Percentiles rank a stretch among this genome's conserved stretches.
Conservation (phyloP, 1,140 invertebrate genomes). For the Rhizoglyphus robini region DNA sequence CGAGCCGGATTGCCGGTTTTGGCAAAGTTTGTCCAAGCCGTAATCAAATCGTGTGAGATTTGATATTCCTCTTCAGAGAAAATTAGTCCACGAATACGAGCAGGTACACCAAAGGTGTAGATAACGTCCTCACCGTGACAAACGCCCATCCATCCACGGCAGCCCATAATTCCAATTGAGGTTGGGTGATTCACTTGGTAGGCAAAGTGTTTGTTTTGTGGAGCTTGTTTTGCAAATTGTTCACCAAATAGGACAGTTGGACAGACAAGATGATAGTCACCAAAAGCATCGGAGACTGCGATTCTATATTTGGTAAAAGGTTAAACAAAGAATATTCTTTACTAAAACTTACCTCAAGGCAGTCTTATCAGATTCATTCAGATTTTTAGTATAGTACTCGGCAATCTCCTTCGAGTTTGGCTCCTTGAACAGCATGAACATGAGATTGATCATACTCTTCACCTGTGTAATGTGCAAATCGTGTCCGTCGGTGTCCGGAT, state of each 20-base stretch:
- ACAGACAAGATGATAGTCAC: neutral
- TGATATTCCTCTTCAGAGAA: constrained; percentile 22
- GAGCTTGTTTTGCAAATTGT: neutral
- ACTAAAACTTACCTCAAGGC: no score
- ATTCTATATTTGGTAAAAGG: no score
- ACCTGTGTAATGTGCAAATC: neutral
- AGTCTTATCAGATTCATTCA: no score
- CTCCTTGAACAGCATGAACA: no score
- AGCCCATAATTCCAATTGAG: constrained; percentile 29
- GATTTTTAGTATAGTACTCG: no score
- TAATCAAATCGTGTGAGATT: constrained; percentile 44
- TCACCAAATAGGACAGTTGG: no score
- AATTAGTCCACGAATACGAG: constrained; percentile 1
- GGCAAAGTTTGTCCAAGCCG: no score
- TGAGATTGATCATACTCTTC: neutral
- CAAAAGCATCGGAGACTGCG: neutral
- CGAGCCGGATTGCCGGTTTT: constrained; percentile 86
- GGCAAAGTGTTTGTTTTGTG: neutral
- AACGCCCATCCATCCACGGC: no score
- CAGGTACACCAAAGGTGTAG: no score
- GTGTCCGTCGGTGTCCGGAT: neutral
- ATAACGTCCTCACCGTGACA: no score
- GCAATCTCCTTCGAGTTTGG: no score
- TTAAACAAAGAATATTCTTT: no score
- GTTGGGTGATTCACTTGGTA: neutral